Evolutionary conservation across 2,888 invertebrate genomes (phyloP).

Genomic region (Cyclophora punctaria): DNA sequence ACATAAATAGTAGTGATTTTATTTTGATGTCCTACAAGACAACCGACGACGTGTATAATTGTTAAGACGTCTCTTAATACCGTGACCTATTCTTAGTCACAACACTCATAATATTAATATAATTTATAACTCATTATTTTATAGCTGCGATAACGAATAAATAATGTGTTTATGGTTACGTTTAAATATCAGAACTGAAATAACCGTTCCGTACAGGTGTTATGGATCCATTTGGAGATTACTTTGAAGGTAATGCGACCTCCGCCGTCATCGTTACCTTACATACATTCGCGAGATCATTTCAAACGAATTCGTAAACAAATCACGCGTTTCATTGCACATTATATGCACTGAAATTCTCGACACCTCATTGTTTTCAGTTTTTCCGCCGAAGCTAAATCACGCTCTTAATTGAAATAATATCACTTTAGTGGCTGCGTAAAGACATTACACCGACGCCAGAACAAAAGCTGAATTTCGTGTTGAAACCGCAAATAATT

Average conservation of each 20-base stretch:
- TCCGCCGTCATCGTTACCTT: constrained; percentile 23
- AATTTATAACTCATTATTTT: constrained; percentile 33
- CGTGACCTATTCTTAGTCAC: constrained; percentile 53
- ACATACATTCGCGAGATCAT: constrained; percentile 20
- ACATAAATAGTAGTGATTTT: constrained; percentile 72
- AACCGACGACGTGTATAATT: constrained; percentile 68
- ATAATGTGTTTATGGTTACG: constrained; percentile 21
- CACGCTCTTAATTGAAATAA: constrained; percentile 66
- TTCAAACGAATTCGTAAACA: constrained; percentile 38
- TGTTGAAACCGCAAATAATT: constrained; percentile 64
- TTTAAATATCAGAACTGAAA: constrained; percentile 11
- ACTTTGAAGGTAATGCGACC: constrained; percentile 13
- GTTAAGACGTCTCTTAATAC: constrained; percentile 57
- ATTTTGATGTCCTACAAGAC: constrained; percentile 73
- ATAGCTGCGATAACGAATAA: constrained; percentile 22
- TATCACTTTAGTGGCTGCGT: constrained; percentile 62
- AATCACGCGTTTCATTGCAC: constrained; percentile 57
- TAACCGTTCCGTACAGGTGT: not conserved
- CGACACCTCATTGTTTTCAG: constrained; percentile 66
- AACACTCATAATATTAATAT: constrained; percentile 43
- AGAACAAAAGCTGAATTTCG: constrained; percentile 65
- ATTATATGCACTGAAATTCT: constrained; percentile 57
- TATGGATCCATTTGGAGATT: constrained; percentile 6
- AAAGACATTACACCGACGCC: constrained; percentile 54
- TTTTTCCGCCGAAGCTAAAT: constrained; percentile 63